Base-by-base conservation (phyloP, 2,888 invertebrate genomes). In the Lasiommata megera region DNA sequence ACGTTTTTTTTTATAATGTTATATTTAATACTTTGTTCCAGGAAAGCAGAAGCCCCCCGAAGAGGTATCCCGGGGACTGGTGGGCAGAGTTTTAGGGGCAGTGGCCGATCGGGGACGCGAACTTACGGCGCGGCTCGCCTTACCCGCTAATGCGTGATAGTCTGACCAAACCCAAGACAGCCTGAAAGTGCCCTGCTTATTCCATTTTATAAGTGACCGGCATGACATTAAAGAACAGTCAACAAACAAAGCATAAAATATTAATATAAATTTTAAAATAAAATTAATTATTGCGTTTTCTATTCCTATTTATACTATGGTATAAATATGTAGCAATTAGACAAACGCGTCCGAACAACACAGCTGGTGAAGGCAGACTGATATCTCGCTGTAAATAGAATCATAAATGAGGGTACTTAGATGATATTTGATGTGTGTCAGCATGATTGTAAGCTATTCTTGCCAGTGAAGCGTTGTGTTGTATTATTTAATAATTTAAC, bases 41-140 rank as follows among this genome's bases (percentile, higher is more conserved):
- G 69, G 69, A 54, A 68, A 66, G 55, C 66, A 65, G 56, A 69
- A 67, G 38, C 52, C 54, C 11, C 41, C 56, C 9, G 66, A 68
- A 31, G 66, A 74, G 46, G 67, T 72, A 0, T 69, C 79, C 0
- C 67, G 74, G n/a, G 80, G 82, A 0, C 61, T 88, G 1, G 70
- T 90, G 69, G 82, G 86, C 0, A 73, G 89, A 1, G 71, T 89
- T 72, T 67, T 89, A 29, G 84, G 83, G 3, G 88, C 84, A 0
- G 82, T 90, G 16, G 88, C 89, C 5, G 88, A 78, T 9, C 73
- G 84, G 8, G 86, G 89, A 3, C 69, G 89, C 0, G 86, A 80
- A 51, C 79, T 90, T 37, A 84, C 87, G 0, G 80, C 84, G 8
- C 70, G 82, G n/a, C 68, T 86, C 2, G 80, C 80, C 5, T 67